These are phyloP conservation scores for Micromys minutus DNA, from an alignment of 2,113 vertebrate genomes.

Conservation along the genomic window DNA sequence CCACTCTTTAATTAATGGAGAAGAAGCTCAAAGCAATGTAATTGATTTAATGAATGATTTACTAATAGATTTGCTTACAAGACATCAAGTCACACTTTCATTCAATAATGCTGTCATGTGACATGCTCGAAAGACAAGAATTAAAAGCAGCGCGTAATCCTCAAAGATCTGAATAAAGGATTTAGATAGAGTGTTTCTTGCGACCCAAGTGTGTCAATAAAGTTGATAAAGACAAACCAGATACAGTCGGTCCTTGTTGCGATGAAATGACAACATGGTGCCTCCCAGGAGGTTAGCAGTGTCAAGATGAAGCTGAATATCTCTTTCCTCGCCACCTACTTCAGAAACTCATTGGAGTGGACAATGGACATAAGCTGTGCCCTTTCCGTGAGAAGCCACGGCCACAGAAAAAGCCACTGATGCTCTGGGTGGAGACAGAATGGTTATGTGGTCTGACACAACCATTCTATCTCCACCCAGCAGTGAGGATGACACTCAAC, in stretches of 20 bases:
- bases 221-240: not conserved
- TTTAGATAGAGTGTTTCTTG: not conserved
- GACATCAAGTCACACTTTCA: not conserved
- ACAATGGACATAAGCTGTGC: not conserved
- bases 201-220: not conserved
- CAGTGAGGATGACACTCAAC: not conserved
- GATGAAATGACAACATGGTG: not conserved
- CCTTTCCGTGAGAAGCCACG: not conserved
- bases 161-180: not conserved
- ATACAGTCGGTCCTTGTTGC: not conserved
- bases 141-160: not conserved
- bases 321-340: not conserved
- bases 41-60: not conserved
- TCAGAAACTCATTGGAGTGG: no score
- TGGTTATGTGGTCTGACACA: not conserved
- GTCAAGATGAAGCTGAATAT: not conserved
- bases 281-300: not conserved
- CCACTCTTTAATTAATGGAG: not conserved
- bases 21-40: not conserved
- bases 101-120: not conserved
- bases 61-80: not conserved
- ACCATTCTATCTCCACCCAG: no score
- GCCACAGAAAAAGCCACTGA: no score
- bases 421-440: not conserved
- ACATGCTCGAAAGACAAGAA: not conserved